phyloP scores from a whole-genome alignment of 2,113 vertebrate genomes.

The Ellobius talpinus region DNA sequence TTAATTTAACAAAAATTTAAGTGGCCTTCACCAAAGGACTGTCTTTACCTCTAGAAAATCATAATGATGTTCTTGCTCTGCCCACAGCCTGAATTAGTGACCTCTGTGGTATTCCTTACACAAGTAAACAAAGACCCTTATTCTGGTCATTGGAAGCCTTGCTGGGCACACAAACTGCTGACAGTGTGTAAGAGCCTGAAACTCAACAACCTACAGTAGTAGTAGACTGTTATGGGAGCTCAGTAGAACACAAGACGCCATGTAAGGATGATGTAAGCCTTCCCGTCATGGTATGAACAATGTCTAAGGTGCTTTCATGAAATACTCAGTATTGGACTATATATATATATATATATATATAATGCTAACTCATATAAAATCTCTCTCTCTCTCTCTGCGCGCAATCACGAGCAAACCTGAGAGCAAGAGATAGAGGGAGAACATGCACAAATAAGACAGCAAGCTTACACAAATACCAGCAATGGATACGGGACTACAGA shows the following conservation, averaged over 20 bases:
- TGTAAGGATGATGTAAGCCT: slow-evolving; percentile 9
- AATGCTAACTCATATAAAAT: slow-evolving; percentile 24
- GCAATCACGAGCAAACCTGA: background rate
- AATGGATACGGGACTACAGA: background rate
- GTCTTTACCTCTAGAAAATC: slow-evolving; percentile 8
- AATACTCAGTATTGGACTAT: background rate
- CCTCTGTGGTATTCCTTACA: background rate
- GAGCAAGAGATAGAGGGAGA: background rate
- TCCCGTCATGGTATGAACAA: slow-evolving; percentile 1
- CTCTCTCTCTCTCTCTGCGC: too few relatives aligned
- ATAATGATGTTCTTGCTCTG: background rate
- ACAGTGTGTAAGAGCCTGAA: background rate
- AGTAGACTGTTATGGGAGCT: background rate
- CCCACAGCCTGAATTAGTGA: background rate
- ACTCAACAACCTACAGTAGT: background rate
- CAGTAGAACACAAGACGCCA: background rate
- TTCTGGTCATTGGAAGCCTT: background rate
- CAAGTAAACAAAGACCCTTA: slow-evolving; percentile 9
- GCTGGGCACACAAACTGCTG: background rate
- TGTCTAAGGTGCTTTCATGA: background rate
- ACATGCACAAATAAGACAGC: background rate
- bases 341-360: background rate
- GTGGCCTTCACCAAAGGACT: background rate
- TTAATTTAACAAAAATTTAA: background rate
- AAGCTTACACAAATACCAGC: background rate